Base-by-base conservation (phyloP, 2,888 invertebrate species). In the Polyommatus icarus region DNA sequence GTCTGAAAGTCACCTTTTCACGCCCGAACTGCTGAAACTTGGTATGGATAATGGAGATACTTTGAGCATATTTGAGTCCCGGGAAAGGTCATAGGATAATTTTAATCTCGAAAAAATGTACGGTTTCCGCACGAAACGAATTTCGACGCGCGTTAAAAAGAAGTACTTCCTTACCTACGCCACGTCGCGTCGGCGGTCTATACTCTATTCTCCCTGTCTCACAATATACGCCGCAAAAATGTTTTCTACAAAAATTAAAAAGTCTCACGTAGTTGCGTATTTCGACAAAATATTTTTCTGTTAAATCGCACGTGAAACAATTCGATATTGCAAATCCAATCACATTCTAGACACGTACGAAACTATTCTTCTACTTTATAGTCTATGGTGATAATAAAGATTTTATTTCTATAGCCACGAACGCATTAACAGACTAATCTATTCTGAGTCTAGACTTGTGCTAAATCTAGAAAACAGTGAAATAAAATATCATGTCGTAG, bases 301-400 rank as follows among this genome's bases (percentile, higher is more conserved):
- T 29, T 1, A 32, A 67, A 29, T 32, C 32, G 67, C 29, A 32
- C 67, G 67, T 67, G 29, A 29, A 67, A 18, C 29, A 29, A 67
- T 67, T 15, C 15, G 29, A 67, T 67, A 32, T 67, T 29, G 67
- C 67, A 32, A 67, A 67, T 67, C 15, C 32, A 54, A 54, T 54
- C 29, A 67, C 15, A 67, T 67, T 67, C 67, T 67, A 67, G 67
- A 67, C 67, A 67, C 67, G 32, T 67, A 15, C 67, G 6, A 6
- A 67, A 67, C 24, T 29, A 32, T 67, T 67, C 29, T 29, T 67
- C 29, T 15, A 29, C 67, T 67, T 67, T 67, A 61, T 61, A 61
- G 67, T 67, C 5, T 67, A 24, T 24, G 18, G 18, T 54, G 54
- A 18, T 29, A n/a, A 18, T 20, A 12, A 20, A 61, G 20, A 59